Evolutionary conservation across 2,888 invertebrate genomes (phyloP), one percentile per base, ranked within the genome.

Genomic region (Apeira syringaria): DNA sequence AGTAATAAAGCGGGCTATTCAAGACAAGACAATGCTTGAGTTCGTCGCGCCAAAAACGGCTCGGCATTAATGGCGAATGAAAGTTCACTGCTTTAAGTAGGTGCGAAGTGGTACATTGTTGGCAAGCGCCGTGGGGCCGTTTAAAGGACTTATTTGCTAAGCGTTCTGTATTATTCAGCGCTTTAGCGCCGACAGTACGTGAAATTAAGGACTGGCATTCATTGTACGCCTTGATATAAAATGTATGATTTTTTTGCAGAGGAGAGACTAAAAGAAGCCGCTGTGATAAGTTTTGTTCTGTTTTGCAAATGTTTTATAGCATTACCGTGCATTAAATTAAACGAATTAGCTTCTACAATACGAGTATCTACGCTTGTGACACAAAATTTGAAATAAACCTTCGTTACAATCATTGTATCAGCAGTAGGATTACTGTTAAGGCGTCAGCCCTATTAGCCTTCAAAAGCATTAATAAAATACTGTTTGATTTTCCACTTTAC

Each of bases 81-180:
- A 53, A 53, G 53, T 56, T 56, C 47, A 49, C 54, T 50, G 60
- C 44, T 39, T 37, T 53, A 48, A 60, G 58, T 57, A 57, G 59
- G 58, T 52, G 55, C 35, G 50, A 51, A 50, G 54, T 36, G 46
- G 48, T 41, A 51, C 42, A 47, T 42, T 48, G 51, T 44, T 31
- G 40, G 41, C 44, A 40, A 20, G 44, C 27, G 27, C 26, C 26
- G 37, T 32, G 37, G 47, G 51, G 47, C 55, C 48, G 53, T 58
- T 54, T 56, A 57, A 56, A 52, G 53, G 50, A 59, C 55, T 61
- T 63, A 60, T 59, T 56, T 56, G 49, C 53, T 56, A 54, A 56
- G 50, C 54, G 58, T 46, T 38, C 44, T 64, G 55, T 61, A 59
- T 64, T 59, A 62, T 64, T 61, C 58, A 57, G 50, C 49, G 50